Evolutionary conservation across 2,113 vertebrate genomes (phyloP), one percentile per base, ranked within the genome.

Genomic region (Tragelaphus imberbis): DNA sequence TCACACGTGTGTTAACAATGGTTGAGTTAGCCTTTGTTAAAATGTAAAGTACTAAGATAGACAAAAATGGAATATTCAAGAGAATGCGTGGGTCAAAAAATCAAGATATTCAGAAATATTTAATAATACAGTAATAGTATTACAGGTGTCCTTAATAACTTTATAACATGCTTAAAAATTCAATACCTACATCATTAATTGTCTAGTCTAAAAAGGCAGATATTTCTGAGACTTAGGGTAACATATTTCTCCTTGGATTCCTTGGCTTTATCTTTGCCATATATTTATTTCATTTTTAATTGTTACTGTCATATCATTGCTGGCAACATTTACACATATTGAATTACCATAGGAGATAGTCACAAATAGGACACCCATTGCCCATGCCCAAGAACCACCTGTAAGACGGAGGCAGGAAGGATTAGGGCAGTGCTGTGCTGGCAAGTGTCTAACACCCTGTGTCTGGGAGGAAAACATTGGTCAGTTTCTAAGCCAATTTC

Each of bases 101-200:
- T 47, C 28, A 84, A 88, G n/a, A 49, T 77, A 51, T 63, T 96
- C 40, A 90, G 53, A 95, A 96, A 92, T 86, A 95, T 77, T 96
- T 95, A 84, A 94, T 95, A 81, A 81, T 80, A 95, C 36, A 44
- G 1, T 75, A 89, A 95, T 55, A 89, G 84, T 55, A 95, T 92
- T 75, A 71, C 1, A 77, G 33, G 47, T 36, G 71, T 44, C n/a
- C 47, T 96, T 95, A 59, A 81, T 75, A 84, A 79, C 9, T 47
- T 51, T 91, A 55, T 25, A 55, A 53, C 1, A 5, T 33, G 33
- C 19, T 87, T 96, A 63, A 53, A 91, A 96, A 68, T 91, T 84
- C 91, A 36, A 94, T 40, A 51, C 1, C 19, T 51, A 19, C n/a
- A 68, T 55, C 88, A 30, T 93, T 89, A 96, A 95, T 47, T 58